phyloP scores from a whole-genome alignment of 2,888 invertebrate genomes.

The Ormyrus nitidulus region DNA sequence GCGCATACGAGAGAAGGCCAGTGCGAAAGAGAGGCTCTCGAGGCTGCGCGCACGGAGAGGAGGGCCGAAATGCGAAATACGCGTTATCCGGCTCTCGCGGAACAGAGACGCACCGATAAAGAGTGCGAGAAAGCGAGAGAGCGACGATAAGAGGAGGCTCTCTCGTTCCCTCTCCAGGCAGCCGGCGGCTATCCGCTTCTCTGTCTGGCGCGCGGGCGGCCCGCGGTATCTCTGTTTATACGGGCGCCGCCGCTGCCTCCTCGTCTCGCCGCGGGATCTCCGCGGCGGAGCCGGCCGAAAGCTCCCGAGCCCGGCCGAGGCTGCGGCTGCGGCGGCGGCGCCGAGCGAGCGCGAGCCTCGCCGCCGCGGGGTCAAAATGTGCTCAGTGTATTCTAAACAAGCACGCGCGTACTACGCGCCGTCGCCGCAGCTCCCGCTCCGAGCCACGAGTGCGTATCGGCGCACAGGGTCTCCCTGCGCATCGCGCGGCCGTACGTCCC shows the following conservation, averaged over 20 bases:
- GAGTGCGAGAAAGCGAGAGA: not conserved
- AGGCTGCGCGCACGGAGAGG: too few species aligned
- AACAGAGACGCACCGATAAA: not conserved
- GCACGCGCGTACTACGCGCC: slow-evolving; percentile 64
- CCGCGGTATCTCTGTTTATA: not conserved
- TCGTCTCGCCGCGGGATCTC: not conserved
- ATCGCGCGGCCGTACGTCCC: not conserved
- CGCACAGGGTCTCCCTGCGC: not conserved
- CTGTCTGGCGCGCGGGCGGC: not conserved
- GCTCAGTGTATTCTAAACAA: slow-evolving; percentile 71
- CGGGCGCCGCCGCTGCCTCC: not conserved
- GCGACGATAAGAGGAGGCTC: slow-evolving; percentile 5
- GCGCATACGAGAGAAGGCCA: too few species aligned
- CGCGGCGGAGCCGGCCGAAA: not conserved
- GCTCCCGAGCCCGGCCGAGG: too few species aligned
- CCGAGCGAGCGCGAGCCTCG: slow-evolving; percentile 4
- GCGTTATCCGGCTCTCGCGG: not conserved
- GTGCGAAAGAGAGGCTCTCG: too few species aligned
- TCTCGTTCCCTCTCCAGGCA: not conserved
- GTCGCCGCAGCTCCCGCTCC: slow-evolving; percentile 58
- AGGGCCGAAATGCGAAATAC: not conserved
- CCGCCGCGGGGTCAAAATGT: slow-evolving; percentile 62
- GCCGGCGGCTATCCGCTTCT: not conserved
- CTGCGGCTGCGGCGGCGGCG: not conserved
- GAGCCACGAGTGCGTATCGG: slow-evolving; percentile 26